Evolutionary conservation across 2,888 invertebrate species (phyloP).

Genomic region (Cotesia congregata): DNA sequence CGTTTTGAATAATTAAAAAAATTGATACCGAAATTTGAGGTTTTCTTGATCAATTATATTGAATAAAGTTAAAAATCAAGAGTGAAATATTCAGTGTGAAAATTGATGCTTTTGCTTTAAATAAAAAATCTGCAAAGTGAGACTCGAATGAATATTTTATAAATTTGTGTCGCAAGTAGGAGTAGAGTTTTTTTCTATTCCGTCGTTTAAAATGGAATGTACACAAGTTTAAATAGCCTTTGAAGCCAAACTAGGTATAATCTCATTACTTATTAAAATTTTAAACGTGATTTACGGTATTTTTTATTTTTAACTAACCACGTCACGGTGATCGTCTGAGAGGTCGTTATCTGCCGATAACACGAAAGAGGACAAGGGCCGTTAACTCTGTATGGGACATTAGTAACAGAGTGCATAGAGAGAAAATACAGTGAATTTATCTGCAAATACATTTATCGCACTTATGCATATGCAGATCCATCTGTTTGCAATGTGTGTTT

Average conservation of each 20-base stretch:
- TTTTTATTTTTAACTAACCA: not conserved
- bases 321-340: not conserved
- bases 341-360: not conserved
- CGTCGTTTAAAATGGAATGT: not conserved
- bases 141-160: not conserved
- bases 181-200: not conserved
- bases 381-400: not conserved
- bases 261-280: not conserved
- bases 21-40: too few species aligned
- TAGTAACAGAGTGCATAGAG: too few species aligned
- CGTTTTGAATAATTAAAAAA: too few species aligned
- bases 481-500: not conserved
- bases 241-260: not conserved
- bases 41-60: too few species aligned
- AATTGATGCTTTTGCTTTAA: not conserved
- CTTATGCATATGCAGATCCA: not conserved
- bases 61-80: too few species aligned
- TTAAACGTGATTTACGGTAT: not conserved
- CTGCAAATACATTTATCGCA: not conserved
- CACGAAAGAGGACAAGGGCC: not conserved
- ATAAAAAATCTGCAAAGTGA: not conserved
- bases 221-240: constrained; percentile 1
- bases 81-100: too few species aligned
- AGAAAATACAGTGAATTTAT: not conserved
- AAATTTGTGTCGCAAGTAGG: not conserved